Base-by-base conservation (phyloP, 30 jellyfish, hydroid and myxozoan genomes). In the Hydractinia symbiolongicarpus region DNA sequence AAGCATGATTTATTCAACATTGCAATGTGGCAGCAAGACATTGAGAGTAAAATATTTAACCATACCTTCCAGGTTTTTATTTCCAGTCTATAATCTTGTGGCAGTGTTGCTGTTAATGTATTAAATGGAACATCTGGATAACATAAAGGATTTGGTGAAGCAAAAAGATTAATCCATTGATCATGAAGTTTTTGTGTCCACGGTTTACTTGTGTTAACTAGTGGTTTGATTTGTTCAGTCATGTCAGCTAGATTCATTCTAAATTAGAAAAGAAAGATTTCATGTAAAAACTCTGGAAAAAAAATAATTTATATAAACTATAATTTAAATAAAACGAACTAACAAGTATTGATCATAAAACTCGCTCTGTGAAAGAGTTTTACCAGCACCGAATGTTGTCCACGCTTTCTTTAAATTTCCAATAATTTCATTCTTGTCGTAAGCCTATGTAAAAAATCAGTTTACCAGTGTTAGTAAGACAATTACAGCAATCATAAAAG, bases 171-270 rank as follows among this genome's bases (percentile, higher is more conserved):
- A 8, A 73, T 83, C 90, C 90, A 83, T 64, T 83, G 82, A 72
- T 76, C 84, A 57, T 83, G 83, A 11, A 83, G 87, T 52, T 4
- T 61, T 19, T 76, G 72, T 79, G 90, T 83, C 90, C 90, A 83
- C 44, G 7, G 56, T 50, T 83, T 83, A 6, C 80, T 73, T 55
- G 90, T 83, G 67, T 80, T 64, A 11, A 83, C 90, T n/a, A 83
- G 40, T 19, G 86, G 86, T 5, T 68, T 61, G 17, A 83, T 72
- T 4, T 17, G 5, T 40, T 73, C 67, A 7, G 90, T 83, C 72
- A 83, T 52, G 53, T 83, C 74, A 5, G 81, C 84, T 1, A 83
- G 90, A n/a, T 9, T 72, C 9, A 30, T 17, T 72, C 81, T 72
- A 13, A 66, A 19, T 19, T 19, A 7, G 8, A 13, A 66, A 6